Conservation (phyloP, 2,888 invertebrate species). For the Terebella lapidaria region DNA sequence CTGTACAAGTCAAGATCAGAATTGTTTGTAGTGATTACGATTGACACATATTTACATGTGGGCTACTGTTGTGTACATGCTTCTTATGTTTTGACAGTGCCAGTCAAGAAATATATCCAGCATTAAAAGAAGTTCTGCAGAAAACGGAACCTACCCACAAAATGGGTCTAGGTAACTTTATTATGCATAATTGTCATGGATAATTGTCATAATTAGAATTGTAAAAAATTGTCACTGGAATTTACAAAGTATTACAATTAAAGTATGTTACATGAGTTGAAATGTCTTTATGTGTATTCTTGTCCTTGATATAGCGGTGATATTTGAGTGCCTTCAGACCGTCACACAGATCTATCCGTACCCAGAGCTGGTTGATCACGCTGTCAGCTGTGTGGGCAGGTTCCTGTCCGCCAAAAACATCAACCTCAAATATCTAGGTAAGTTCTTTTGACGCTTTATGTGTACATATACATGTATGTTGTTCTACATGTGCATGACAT, state of each 20-base stretch:
- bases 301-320: constrained; percentile 31
- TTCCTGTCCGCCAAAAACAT: constrained; percentile 35
- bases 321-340: constrained; percentile 45
- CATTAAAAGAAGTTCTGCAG: constrained; percentile 37
- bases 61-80: too few relatives aligned
- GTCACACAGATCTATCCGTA: constrained; percentile 31
- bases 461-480: too few relatives aligned
- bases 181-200: background rate
- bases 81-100: constrained; percentile 23
- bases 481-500: too few relatives aligned
- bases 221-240: too few relatives aligned
- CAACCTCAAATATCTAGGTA: constrained; percentile 40
- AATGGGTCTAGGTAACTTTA: constrained; percentile 34
- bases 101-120: constrained; percentile 28
- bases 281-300: too few relatives aligned
- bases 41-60: too few relatives aligned
- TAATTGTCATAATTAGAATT: too few relatives aligned
- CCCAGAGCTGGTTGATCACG: constrained; percentile 32
- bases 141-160: constrained; percentile 36
- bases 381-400: constrained; percentile 34
- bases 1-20: too few relatives aligned
- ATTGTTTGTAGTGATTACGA: too few relatives aligned
- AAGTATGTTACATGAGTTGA: too few relatives aligned
- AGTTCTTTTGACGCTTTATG: constrained; percentile 1
- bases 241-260: too few relatives aligned